These are phyloP conservation scores for Paraescarpia echinospica DNA, from an alignment of 1,140 invertebrate species.

Conservation along the genomic window DNA sequence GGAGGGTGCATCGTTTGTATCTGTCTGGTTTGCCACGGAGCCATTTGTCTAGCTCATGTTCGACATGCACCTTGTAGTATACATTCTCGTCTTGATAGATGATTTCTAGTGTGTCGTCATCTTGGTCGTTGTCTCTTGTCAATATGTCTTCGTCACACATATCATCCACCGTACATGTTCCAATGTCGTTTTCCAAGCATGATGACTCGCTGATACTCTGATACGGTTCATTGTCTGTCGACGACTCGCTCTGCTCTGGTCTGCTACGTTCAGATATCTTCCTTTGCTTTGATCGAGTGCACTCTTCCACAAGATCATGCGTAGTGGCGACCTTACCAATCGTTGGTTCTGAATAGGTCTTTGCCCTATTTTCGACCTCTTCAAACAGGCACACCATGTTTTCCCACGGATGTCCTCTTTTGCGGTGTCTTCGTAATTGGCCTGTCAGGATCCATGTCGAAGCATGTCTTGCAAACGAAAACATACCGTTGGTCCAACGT, in stretches of 20 bases:
- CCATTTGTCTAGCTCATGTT: not conserved
- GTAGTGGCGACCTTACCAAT: not conserved
- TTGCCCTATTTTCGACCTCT: not conserved
- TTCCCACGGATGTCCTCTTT: not conserved
- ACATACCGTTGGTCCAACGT: not conserved
- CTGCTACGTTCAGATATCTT: not conserved
- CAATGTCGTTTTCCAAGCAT: not conserved
- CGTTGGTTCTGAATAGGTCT: not conserved
- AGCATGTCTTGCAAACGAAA: not conserved
- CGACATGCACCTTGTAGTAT: not conserved
- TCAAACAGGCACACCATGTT: not conserved
- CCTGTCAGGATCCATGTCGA: not conserved
- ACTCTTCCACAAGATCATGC: not conserved
- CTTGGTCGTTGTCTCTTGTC: not conserved
- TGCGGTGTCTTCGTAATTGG: not conserved
- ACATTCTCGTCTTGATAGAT: not conserved
- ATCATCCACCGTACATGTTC: not conserved
- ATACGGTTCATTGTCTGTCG: not conserved
- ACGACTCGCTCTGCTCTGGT: not conserved
- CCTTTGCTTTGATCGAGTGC: slow-evolving; percentile 4
- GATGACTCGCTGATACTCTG: not conserved
- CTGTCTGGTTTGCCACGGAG: no score
- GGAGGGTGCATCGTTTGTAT: not conserved
- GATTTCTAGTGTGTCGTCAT: not conserved
- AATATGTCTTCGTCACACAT: not conserved